Percentiles rank a stretch among this genome's conserved stretches.
Evolutionary conservation across 2,797 vertebrate species (phyloP).

Genomic region (Siniperca undulata): DNA sequence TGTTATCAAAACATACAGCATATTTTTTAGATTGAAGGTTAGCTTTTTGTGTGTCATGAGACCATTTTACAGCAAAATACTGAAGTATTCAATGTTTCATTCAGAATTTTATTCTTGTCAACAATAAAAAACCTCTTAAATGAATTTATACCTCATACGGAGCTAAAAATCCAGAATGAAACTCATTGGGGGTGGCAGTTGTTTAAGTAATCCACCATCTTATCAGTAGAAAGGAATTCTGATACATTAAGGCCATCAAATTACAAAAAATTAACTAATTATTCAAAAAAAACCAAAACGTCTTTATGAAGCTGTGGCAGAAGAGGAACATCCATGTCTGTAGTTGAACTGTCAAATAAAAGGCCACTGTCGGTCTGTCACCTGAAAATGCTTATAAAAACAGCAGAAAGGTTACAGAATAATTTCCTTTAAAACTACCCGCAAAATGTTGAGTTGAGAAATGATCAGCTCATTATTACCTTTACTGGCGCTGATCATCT

Average conservation of each 20-base stretch:
- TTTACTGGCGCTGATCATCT: constrained; percentile 99
- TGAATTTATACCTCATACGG: neutral
- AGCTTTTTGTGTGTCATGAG: neutral
- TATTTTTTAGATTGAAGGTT: neutral
- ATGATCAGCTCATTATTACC: constrained; percentile 78
- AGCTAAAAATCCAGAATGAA: neutral
- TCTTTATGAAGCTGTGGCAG: neutral
- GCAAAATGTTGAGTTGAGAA: neutral
- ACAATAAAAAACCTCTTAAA: neutral
- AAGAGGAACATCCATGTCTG: neutral
- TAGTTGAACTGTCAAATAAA: neutral
- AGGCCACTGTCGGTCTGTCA: neutral
- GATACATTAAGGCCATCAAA: neutral
- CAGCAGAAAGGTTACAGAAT: neutral
- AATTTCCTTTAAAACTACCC: neutral
- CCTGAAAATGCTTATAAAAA: neutral
- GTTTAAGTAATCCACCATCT: neutral
- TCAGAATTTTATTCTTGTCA: neutral
- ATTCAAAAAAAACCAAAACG: neutral
- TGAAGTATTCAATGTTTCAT: neutral
- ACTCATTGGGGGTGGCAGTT: neutral
- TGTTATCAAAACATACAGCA: neutral
- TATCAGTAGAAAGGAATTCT: neutral
- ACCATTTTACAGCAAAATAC: neutral
- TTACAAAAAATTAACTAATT: neutral